Base-by-base conservation (phyloP, 2,113 vertebrate genomes). In the Lipophrys pholis region DNA sequence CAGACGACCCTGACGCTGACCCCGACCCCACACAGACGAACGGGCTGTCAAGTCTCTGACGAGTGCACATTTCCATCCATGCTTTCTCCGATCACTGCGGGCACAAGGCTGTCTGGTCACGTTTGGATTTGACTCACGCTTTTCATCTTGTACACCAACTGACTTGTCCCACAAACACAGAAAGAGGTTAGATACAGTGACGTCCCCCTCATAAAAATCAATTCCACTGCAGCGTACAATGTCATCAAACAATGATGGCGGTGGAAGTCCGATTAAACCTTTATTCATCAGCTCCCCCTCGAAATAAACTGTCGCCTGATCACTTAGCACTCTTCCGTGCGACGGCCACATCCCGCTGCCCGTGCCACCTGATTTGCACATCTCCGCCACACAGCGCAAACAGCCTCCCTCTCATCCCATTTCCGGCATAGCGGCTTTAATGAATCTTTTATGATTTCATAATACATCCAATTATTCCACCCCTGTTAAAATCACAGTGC, bases 381-480 rank as follows among this genome's bases (percentile, higher is more conserved):
- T 78, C 72, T 66, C 57, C 72, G 61, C 58, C 75, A 11, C 71
- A 48, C 61, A 74, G 68, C 85, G 78, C 84, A 90, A 86, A 81
- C 87, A 87, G 45, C 62, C 56, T 54, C 58, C 2, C 83, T 78
- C 81, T 78, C 82, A 76, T 88, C 76, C 81, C 77, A 78, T 88
- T 91, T 90, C 86, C 90, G 78, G 88, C 84, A 81, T 54, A 62
- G 67, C 60, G 7, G 73, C 55, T 75, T 58, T 83, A 85, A 88
- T 92, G 88, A 90, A 92, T 92, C 87, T 91, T 90, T 90, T 85
- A 91, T 88, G 87, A 85, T 87, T 90, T 90, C 84, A 84, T 91
- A 90, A 91, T 89, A 89, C 85, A 87, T 77, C 83, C 80, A 89
- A 86, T 91, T 91, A 91, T 84, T 72, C 76, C 86, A 79, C 35